Conservation (phyloP, 2,888 invertebrate genomes). For the Teinopalpus imperialis region DNA sequence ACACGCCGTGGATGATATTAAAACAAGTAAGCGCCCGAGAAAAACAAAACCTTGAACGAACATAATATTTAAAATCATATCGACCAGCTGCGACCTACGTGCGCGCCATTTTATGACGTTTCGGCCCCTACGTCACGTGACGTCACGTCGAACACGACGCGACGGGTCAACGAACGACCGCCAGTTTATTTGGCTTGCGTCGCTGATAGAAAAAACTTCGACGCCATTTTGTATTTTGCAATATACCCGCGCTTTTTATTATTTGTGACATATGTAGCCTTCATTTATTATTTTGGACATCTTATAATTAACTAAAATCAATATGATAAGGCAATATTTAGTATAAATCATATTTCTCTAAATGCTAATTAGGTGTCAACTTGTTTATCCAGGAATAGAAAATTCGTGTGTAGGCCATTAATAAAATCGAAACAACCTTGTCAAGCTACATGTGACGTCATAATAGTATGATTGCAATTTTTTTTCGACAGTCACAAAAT, state of each 20-base stretch:
- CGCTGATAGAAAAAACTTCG: constrained; percentile 47
- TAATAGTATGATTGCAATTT: constrained; percentile 67
- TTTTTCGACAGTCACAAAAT: constrained; percentile 60
- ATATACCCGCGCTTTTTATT: constrained; percentile 30
- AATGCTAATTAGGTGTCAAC: too few species aligned
- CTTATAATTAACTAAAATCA: too few species aligned
- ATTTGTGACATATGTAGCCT: too few species aligned
- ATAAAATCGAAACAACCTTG: constrained; percentile 12
- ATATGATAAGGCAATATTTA: too few species aligned
- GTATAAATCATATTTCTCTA: too few species aligned
- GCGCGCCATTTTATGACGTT: constrained; percentile 55
- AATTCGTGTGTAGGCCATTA: not conserved
- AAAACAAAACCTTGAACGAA: constrained; percentile 40
- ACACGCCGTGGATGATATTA: constrained; percentile 8
- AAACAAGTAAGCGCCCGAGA: constrained; percentile 33
- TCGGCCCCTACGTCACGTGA: constrained; percentile 55
- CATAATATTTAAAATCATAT: constrained; percentile 35
- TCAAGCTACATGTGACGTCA: constrained; percentile 52
- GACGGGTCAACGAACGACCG: constrained; percentile 74
- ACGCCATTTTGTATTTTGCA: constrained; percentile 55
- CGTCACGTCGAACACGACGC: constrained; percentile 46
- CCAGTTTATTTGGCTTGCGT: constrained; percentile 71
- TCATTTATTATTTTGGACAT: too few species aligned
- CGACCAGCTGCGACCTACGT: constrained; percentile 40
- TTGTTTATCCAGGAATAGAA: too few species aligned